phyloP scores from a whole-genome alignment of 2,888 invertebrate genomes.

The Lepeophtheirus nordmannii region DNA sequence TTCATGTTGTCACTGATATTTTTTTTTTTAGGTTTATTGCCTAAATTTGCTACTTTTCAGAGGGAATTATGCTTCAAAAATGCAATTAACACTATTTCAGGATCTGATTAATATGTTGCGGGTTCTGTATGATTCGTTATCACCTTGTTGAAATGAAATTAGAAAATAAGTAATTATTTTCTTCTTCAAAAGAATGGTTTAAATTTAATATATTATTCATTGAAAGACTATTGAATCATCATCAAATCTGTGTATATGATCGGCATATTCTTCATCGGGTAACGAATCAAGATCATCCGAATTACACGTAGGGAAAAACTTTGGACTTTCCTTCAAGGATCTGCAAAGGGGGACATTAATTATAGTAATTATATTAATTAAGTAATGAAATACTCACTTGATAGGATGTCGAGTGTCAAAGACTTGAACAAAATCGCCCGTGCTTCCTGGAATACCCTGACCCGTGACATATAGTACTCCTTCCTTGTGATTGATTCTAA shows the following conservation, averaged over 20 bases:
- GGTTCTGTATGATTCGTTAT: too few relatives aligned
- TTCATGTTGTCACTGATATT: too few relatives aligned
- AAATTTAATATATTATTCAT: constrained; percentile 5
- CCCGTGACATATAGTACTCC: constrained; percentile 82
- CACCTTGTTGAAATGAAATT: too few relatives aligned
- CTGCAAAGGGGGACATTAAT: constrained; percentile 26
- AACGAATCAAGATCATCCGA: constrained; percentile 43
- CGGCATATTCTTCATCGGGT: constrained; percentile 57
- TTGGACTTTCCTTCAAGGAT: constrained; percentile 38
- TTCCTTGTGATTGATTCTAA: constrained; percentile 81
- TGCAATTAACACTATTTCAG: too few relatives aligned
- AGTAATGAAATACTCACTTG: constrained; percentile 4
- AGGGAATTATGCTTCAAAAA: too few relatives aligned
- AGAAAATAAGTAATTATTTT: too few relatives aligned
- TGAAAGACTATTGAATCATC: constrained; percentile 52
- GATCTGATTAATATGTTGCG: too few relatives aligned
- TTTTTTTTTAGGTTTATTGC: too few relatives aligned
- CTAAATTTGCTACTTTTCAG: too few relatives aligned
- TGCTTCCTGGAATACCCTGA: constrained; percentile 62
- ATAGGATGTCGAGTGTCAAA: constrained; percentile 55
- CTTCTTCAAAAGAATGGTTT: too few relatives aligned
- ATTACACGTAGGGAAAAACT: constrained; percentile 61
- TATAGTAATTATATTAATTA: background rate
- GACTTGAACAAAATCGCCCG: constrained; percentile 58
- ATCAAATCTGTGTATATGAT: constrained; percentile 56